Evolutionary conservation across 2,888 invertebrate genomes (phyloP).

Genomic region (Tenthredo scrophulariae): DNA sequence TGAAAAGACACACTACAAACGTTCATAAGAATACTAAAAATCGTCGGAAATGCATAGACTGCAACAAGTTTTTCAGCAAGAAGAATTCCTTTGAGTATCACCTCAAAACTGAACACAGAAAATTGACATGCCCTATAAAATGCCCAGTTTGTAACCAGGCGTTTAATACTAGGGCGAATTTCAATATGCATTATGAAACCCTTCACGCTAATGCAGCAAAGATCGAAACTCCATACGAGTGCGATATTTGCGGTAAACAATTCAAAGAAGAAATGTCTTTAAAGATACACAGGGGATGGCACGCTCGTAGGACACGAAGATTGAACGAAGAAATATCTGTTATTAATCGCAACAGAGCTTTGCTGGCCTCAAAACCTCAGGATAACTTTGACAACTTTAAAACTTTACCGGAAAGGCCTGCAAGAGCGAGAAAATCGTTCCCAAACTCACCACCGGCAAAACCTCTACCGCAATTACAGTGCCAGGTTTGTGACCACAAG

Average conservation of each 20-base stretch:
- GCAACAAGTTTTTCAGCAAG: constrained; percentile 82
- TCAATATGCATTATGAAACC: constrained; percentile 68
- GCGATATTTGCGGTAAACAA: constrained; percentile 83
- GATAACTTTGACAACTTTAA: constrained; percentile 4
- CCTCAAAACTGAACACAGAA: constrained; percentile 81
- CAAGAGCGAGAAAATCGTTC: constrained; percentile 72
- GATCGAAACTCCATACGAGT: constrained; percentile 79
- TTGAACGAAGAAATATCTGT: constrained; percentile 57
- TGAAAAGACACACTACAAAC: constrained; percentile 71
- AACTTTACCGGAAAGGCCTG: constrained; percentile 62
- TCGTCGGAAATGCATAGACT: constrained; percentile 82
- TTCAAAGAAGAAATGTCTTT: constrained; percentile 83
- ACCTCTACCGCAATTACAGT: constrained; percentile 71
- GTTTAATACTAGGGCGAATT: constrained; percentile 65
- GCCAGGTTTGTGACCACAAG: constrained; percentile 82
- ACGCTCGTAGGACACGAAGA: constrained; percentile 79
- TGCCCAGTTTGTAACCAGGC: constrained; percentile 63
- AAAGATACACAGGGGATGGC: constrained; percentile 83
- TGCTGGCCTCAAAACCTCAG: neutral
- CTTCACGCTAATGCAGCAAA: constrained; percentile 64
- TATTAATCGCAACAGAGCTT: neutral
- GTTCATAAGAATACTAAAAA: constrained; percentile 70
- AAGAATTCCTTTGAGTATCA: constrained; percentile 83
- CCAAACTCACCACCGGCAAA: constrained; percentile 63
- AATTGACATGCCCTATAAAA: constrained; percentile 30